Percentiles rank a stretch among this genome's conserved stretches.
Conservation (phyloP, 2,113 vertebrate genomes). For the Fukomys damarensis region DNA sequence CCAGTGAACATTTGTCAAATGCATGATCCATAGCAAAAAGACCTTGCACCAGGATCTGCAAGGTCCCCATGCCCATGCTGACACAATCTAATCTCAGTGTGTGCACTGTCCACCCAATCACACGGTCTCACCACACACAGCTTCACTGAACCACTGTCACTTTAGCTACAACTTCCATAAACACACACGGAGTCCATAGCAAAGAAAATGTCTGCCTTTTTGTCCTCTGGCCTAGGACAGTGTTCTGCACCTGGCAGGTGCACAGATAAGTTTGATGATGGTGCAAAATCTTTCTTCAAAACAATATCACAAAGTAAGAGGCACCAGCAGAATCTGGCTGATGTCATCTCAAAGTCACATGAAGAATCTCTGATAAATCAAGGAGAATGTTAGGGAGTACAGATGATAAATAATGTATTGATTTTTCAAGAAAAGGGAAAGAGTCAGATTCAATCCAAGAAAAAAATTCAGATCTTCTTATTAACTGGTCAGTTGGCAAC, state of each 20-base stretch:
- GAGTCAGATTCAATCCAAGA: constrained; percentile 52
- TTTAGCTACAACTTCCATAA: not conserved
- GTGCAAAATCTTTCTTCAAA: constrained; percentile 32
- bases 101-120: not conserved
- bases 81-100: accelerated
- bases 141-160: not conserved
- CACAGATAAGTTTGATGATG: constrained; percentile 42
- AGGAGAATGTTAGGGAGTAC: constrained; percentile 24
- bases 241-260: constrained; percentile 23
- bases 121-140: not conserved
- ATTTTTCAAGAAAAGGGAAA: constrained; percentile 69
- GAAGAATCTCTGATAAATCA: constrained; percentile 68
- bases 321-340: not conserved
- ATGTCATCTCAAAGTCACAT: constrained; percentile 58
- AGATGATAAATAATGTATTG: constrained; percentile 77
- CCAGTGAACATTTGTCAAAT: not conserved
- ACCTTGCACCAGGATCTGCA: not conserved
- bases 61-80: accelerated
- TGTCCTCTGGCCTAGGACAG: constrained; percentile 28
- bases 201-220: not conserved
- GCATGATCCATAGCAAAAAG: not conserved
- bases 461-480: constrained; percentile 66
- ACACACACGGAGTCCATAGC: not conserved
- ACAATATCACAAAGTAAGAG: not conserved
- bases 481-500: constrained; percentile 64